Conservation (phyloP, 2,797 vertebrate genomes). For the Danio kyathit region DNA sequence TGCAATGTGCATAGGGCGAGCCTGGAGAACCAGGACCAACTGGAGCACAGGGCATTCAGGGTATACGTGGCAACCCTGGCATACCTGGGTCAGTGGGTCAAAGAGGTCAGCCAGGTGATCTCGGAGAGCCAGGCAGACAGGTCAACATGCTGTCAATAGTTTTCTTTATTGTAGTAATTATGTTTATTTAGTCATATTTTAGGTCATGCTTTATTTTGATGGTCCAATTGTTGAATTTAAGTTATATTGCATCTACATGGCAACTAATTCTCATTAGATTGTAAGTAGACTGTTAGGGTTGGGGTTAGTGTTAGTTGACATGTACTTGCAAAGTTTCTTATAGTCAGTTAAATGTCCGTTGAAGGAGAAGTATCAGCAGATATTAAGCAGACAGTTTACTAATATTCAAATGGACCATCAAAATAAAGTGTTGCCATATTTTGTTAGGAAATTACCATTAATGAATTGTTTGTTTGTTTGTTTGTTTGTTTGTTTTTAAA, state of each 20-base stretch:
- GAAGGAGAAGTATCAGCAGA: no score
- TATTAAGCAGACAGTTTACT: no score
- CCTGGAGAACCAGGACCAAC: conserved; percentile 84
- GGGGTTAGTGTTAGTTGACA: no score
- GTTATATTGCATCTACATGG: no score
- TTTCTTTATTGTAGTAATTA: background rate
- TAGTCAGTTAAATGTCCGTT: no score
- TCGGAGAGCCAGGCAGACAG: conserved; percentile 80
- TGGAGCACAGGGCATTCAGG: conserved; percentile 90
- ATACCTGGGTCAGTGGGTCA: conserved; percentile 80
- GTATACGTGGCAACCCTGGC: conserved; percentile 84
- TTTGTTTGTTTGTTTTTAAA: conserved; percentile 59
- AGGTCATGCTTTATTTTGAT: no score
- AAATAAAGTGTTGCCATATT: no score
- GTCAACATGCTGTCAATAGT: conserved; percentile 64
- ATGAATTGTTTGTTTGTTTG: background rate
- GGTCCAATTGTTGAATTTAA: no score
- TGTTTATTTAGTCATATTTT: background rate
- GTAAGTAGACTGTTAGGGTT: no score
- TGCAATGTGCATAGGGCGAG: conserved; percentile 78
- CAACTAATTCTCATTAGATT: no score
- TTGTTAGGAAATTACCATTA: background rate
- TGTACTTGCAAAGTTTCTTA: no score
- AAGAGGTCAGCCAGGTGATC: conserved; percentile 78
- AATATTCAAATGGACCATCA: no score